Conservation (phyloP, 64 coral and sea anemone species). For the Actinia tenebrosa region DNA sequence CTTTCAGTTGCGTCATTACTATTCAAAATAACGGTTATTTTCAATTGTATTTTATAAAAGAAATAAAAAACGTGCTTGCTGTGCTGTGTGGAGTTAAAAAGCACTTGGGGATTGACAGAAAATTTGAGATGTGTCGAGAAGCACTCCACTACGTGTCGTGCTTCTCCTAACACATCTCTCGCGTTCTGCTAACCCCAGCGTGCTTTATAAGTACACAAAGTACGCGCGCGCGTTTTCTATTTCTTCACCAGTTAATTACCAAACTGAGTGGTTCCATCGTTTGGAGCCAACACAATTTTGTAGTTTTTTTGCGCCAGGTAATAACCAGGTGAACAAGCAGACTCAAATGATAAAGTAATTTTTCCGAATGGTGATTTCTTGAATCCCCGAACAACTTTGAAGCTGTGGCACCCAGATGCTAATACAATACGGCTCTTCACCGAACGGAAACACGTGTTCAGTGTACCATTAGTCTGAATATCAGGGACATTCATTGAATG, state of each 20-base stretch:
- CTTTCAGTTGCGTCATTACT: no score
- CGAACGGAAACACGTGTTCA: slow-evolving; percentile 75
- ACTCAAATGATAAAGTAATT: slow-evolving; percentile 58
- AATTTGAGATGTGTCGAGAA: no score
- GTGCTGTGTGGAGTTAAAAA: no score
- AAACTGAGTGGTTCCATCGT: slow-evolving; percentile 40
- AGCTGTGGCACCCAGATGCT: slow-evolving; percentile 45
- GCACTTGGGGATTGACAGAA: no score
- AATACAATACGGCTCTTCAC: slow-evolving; percentile 27
- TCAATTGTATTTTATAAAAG: no score
- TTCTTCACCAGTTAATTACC: slow-evolving; percentile 2
- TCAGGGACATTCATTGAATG: slow-evolving; percentile 58
- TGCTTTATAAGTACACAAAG: no score
- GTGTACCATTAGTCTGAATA: slow-evolving; percentile 19
- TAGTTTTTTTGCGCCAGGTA: slow-evolving; percentile 67
- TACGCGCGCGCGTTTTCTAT: no score
- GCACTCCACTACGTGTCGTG: no score
- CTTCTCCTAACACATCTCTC: no score
- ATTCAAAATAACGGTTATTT: no score
- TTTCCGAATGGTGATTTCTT: neutral
- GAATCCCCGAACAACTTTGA: slow-evolving; percentile 34
- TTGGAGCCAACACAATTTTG: slow-evolving; percentile 54
- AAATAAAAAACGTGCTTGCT: no score
- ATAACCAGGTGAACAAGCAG: slow-evolving; percentile 58
- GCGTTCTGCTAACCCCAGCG: no score